Base-by-base conservation (phyloP, 37 sponge, comb jelly and placozoan genomes). In the Petrosia ficiformis region DNA sequence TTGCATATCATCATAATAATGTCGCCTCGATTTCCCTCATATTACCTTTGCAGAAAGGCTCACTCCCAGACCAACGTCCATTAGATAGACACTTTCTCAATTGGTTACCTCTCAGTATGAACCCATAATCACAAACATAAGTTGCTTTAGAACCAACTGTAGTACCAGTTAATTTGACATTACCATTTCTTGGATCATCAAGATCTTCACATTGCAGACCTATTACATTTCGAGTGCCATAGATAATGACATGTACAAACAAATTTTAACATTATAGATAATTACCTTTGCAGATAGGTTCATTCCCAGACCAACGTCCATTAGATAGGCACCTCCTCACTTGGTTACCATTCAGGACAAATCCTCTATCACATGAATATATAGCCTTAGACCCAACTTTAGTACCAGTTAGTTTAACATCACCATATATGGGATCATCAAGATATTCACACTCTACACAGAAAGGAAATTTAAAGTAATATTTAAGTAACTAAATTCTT, bases 51-150 rank as follows among this genome's bases (percentile, higher is more conserved):
- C 92, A 92, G 30, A 26, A 5, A 34, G 92, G 92, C 8, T 56
- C 73, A 33, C 16, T 24, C 34, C 84, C 92, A n/a, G 76, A 69
- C 92, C 92, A 92, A 36, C 59, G 31, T 65, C 92, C 87, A 74
- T 75, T 59, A n/a, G 59, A 6, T 34, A 72, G 77, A 52, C 90
- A 89, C 24, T n/a, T 39, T 39, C 90, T 71, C 1, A 40, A 42
- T 0, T 33, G 28, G 4, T 76, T 33, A 42, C 90, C 90, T 42
- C 36, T 48, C 65, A 89, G 68, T n/a, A 54, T 40, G 61, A 80
- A 89, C 57, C 81, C 90, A 58, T 65, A 31, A 28, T 80, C 57
- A 57, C 90, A 89, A 41, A 39, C 39, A 58, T 80, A 89, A 6
- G 72, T 81, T 10, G 76, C 86, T 42, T 38, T 38, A 39, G 80